Conservation (phyloP, 2,113 vertebrate species). For the Gymnogyps californianus region DNA sequence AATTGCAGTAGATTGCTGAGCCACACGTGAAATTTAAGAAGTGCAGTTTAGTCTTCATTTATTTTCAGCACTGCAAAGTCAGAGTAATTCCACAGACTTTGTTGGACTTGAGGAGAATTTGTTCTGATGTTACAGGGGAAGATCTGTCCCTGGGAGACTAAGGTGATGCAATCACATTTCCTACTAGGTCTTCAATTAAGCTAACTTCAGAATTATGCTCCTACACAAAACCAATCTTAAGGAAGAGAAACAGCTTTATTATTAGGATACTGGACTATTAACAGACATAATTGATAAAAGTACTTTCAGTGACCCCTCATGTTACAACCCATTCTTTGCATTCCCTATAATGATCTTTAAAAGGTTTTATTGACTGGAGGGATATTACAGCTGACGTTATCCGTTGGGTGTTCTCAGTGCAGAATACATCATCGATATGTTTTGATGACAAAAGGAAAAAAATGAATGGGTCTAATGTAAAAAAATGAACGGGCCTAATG, state of each 20-base stretch:
- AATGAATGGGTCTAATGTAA: neutral
- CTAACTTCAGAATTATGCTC: neutral
- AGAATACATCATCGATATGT: neutral
- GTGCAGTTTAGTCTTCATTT: neutral
- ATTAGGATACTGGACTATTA: neutral
- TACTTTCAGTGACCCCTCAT: neutral
- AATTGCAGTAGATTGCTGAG: neutral
- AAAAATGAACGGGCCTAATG: neutral
- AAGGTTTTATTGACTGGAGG: constrained; percentile 34
- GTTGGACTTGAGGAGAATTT: neutral
- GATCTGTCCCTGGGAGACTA: neutral
- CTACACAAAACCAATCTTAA: neutral
- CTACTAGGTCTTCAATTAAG: neutral
- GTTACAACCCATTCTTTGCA: neutral
- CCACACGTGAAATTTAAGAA: neutral
- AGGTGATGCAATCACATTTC: neutral
- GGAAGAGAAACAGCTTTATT: neutral
- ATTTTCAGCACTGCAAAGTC: constrained; percentile 57
- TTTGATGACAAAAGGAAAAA: constrained; percentile 8
- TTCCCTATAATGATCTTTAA: constrained; percentile 6
- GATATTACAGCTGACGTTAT: neutral
- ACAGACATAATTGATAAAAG: neutral
- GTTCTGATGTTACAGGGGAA: neutral
- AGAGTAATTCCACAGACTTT: constrained; percentile 31
- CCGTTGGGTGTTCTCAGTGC: neutral